phyloP scores from a whole-genome alignment of 2,888 invertebrate species.

The Catotricha subobsoleta region DNA sequence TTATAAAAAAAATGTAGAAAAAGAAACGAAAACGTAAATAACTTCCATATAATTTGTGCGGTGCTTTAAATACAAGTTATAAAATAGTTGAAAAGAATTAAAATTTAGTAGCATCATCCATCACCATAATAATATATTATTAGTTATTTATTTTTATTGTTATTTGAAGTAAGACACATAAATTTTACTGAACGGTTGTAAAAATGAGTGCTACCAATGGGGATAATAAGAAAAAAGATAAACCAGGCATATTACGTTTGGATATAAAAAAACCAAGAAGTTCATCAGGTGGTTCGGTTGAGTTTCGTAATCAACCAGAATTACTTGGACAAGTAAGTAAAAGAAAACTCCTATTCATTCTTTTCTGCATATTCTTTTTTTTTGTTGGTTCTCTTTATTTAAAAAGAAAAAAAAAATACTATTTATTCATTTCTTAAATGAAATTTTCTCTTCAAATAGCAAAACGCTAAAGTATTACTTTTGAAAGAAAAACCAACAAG shows the following conservation, averaged over 20 bases:
- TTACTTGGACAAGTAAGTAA: too few species aligned
- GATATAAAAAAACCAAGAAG: conserved; percentile 31
- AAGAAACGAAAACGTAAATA: too few species aligned
- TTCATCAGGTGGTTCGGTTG: conserved; percentile 33
- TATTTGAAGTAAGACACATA: neutral
- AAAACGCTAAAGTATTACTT: too few species aligned
- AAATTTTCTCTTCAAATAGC: too few species aligned
- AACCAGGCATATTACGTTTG: conserved; percentile 30
- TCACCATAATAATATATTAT: too few species aligned
- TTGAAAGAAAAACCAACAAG: too few species aligned
- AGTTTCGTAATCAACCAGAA: conserved; percentile 25
- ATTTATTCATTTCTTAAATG: too few species aligned
- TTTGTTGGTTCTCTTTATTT: too few species aligned
- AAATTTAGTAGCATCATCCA: neutral
- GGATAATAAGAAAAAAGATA: conserved; percentile 15
- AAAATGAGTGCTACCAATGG: conserved; percentile 4
- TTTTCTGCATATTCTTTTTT: too few species aligned
- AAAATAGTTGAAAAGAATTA: neutral
- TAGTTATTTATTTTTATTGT: neutral
- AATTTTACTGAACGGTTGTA: neutral
- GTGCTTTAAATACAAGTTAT: neutral
- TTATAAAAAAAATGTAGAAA: too few species aligned
- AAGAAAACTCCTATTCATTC: too few species aligned
- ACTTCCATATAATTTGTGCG: neutral
- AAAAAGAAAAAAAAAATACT: too few species aligned